A percentile compares a stretch with the other conserved stretches of the same genome.
These are phyloP conservation scores for Monarcha castaneiventris DNA, from an alignment of 2,113 vertebrate species.

Conservation along the genomic window DNA sequence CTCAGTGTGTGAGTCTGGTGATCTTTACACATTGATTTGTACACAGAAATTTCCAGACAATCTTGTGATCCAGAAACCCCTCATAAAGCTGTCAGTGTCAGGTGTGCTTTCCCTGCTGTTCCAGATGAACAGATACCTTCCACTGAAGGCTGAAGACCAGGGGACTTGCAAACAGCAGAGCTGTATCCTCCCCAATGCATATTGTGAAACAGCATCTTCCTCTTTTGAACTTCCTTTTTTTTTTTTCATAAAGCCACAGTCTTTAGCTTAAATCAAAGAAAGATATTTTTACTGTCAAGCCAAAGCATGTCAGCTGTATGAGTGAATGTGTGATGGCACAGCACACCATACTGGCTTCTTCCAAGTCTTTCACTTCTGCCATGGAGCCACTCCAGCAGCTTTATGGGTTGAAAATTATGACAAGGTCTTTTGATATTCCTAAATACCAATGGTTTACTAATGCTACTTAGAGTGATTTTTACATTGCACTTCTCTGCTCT, in stretches of 20 bases:
- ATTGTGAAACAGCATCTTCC: neutral
- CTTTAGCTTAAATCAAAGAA: neutral
- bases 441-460: neutral
- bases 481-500: neutral
- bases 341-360: neutral
- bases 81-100: neutral
- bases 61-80: neutral
- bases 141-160: neutral
- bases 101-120: neutral
- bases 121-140: neutral
- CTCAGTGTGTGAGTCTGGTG: neutral
- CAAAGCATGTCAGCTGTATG: neutral
- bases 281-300: neutral
- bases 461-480: neutral
- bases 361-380: neutral
- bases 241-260: neutral
- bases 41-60: neutral
- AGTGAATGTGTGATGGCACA: neutral
- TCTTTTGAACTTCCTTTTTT: neutral
- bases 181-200: accelerated
- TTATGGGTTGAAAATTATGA: neutral
- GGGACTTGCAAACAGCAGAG: neutral
- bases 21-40: neutral
- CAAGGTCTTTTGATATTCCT: neutral
- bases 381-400: neutral